Evolutionary conservation across 1,140 invertebrate genomes (phyloP).

Genomic region (Penaeus japonicus): DNA sequence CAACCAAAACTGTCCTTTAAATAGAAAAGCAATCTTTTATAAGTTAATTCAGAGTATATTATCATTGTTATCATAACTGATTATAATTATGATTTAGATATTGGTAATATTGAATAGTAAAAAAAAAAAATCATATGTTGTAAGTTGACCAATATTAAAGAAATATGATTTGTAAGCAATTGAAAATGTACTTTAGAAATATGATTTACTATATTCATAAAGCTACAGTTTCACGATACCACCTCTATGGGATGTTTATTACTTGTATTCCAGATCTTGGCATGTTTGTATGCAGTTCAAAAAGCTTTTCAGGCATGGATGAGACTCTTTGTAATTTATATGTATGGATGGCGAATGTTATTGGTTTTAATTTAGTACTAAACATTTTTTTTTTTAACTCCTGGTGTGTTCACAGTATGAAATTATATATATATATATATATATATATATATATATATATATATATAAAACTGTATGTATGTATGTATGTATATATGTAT

Average conservation of each 20-base stretch:
- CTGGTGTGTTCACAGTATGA: not conserved
- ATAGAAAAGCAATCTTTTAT: no score
- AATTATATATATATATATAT: not conserved
- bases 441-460: not conserved
- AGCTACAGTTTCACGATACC: not conserved
- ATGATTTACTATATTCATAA: not conserved
- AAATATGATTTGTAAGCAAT: no score
- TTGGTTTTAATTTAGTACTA: not conserved
- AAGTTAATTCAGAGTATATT: no score
- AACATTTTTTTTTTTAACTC: not conserved
- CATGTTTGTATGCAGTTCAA: not conserved
- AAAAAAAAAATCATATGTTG: no score
- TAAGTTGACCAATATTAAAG: no score
- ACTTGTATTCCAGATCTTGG: not conserved
- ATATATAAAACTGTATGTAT: not conserved
- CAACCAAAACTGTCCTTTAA: no score
- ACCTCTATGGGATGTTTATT: conserved; percentile 1
- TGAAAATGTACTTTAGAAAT: no score
- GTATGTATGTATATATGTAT: not conserved
- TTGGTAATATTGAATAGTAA: no score
- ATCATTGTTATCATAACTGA: no score
- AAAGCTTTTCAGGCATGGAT: not conserved
- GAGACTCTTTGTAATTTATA: not conserved
- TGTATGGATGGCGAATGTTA: not conserved
- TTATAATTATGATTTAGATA: no score